Base-by-base conservation (phyloP, 1,140 invertebrate genomes). In the Caenorhabditis elegans region DNA sequence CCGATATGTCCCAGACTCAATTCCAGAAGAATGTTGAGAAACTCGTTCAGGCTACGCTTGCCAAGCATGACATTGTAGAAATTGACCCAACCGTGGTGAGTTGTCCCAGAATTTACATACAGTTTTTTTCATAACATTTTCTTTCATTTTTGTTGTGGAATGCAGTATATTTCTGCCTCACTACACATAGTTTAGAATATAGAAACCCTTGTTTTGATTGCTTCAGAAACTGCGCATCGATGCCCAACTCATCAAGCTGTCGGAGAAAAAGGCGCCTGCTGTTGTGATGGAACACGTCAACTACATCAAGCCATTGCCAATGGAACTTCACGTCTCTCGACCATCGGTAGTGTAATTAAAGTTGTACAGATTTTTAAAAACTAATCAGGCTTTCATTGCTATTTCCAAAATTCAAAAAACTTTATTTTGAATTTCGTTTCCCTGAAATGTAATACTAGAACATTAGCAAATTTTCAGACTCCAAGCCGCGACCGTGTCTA, bases 401-500 rank as follows among this genome's bases (percentile, higher is more conserved):
- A 76, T n/a, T n/a, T n/a, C n/a, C n/a, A n/a, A n/a, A n/a, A n/a
- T n/a, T n/a, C n/a, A n/a, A n/a, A n/a, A n/a, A n/a, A n/a, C n/a
- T n/a, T n/a, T n/a, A n/a, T n/a, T n/a, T n/a, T n/a, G n/a, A n/a
- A n/a, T n/a, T n/a, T n/a, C n/a, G n/a, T n/a, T n/a, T n/a, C n/a
- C n/a, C n/a, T n/a, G n/a, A n/a, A n/a, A n/a, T n/a, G n/a, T 0
- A 39, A 13, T 8, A 78, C 5, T 15, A 43, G 39, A 43, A 43
- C 5, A 43, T 43, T 43, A n/a, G n/a, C n/a, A n/a, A n/a, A n/a
- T n/a, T 5, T 81, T 76, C 22, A 81, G 79, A 81, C 79, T 31
- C 79, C 79, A 39, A 81, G 60, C 79, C 76, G 81, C 31, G 82
- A 83, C 28, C 83, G 83, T 53, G 24, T 79, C 31, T 84, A 84